Evolutionary conservation across 2,113 vertebrate genomes (phyloP), one percentile per base, ranked within the genome.

Genomic region (Sorex araneus): DNA sequence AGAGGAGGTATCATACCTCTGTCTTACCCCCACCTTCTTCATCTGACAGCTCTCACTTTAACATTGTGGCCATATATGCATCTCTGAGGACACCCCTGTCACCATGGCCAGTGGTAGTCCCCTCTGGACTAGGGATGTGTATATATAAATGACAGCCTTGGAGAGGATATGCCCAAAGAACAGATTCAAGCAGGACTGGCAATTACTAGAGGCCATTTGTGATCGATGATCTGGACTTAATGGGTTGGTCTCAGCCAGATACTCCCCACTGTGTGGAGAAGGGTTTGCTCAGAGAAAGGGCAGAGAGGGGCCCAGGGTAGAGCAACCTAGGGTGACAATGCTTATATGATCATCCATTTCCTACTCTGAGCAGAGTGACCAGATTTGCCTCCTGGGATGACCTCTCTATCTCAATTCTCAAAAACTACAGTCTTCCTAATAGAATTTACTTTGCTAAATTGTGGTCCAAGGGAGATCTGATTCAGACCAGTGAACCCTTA

Each of bases 371-470:
- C n/a, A 78, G 28, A 12, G 11, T 30, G 34, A 84, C 30, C 11
- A 21, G 19, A 8, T 27, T 70, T 32, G 32, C 18, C 11, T 76
- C 54, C 54, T 93, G 23, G 18, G 21, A 40, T 84, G 69, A 86
- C 6, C 8, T 60, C 8, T 69, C 47, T 63, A 7, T 43, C 3
- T 83, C 47, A 47, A 43, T 21, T 78, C 21, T 80, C 63, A 34
- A 66, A 78, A 94, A 63, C 2, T 45, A 21, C 9, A 66, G 10
- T 43, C 45, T 67, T 84, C 47, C 47, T 63, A 54, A 40, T 7
- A 87, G 27, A 90, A 87, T 81, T 85, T 78, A 71, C 76, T 81
- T 84, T 76, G 12, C 57, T 47, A 87, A 73, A 76, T 40, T 85
- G 32, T 85, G 40, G 15, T 63, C 36, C 67, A 57, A 73, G 50